These are phyloP conservation scores for Gorsachius goisagi DNA, from an alignment of 2,113 vertebrate genomes.

Conservation along the genomic window DNA sequence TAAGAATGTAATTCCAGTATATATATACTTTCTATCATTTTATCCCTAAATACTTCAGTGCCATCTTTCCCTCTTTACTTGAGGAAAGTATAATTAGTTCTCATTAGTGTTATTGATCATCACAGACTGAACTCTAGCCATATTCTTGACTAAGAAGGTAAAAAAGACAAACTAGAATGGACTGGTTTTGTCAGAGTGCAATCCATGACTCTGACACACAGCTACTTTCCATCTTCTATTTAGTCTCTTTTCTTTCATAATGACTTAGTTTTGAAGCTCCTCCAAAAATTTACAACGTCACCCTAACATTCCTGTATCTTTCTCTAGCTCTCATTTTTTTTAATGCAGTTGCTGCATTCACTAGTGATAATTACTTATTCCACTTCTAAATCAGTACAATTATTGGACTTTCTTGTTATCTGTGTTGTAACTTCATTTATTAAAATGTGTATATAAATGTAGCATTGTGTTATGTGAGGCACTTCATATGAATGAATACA, in stretches of 20 bases:
- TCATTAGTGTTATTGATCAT: background rate
- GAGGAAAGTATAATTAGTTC: background rate
- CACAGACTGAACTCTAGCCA: rapidly evolving
- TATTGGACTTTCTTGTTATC: background rate
- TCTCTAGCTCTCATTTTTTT: background rate
- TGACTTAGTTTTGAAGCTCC: background rate
- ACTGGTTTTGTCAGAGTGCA: background rate
- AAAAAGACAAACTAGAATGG: background rate
- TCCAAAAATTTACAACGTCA: background rate
- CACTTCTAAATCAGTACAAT: background rate
- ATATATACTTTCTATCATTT: background rate
- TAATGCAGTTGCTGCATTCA: background rate
- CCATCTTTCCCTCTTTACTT: background rate
- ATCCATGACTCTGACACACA: background rate
- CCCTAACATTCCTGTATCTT: background rate
- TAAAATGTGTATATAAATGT: background rate
- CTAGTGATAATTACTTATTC: background rate
- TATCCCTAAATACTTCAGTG: background rate
- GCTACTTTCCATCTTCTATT: background rate
- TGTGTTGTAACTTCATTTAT: background rate
- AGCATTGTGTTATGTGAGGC: background rate
- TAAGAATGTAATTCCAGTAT: background rate
- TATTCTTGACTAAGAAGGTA: background rate
- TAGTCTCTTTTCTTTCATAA: background rate
- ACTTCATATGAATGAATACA: background rate